Evolutionary conservation across 2,797 vertebrate species (phyloP).

Genomic region (Enteromius trimaculatus): DNA sequence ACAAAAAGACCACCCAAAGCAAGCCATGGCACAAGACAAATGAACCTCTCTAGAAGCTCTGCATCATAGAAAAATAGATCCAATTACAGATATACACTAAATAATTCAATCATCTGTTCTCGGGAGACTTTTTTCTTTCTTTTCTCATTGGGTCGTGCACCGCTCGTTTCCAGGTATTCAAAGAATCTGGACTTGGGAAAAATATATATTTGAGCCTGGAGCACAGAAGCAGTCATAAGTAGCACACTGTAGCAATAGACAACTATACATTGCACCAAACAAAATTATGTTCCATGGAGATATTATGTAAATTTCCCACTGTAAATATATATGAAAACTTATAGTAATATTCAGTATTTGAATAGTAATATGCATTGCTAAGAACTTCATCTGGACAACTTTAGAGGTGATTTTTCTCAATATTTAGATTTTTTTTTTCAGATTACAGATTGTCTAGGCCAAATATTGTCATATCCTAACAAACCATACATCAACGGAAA

Average conservation of each 20-base stretch:
- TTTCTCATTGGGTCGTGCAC: constrained; percentile 52
- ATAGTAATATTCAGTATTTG: not conserved
- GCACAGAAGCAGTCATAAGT: too few species aligned
- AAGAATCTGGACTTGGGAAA: constrained; percentile 65
- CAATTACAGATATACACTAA: constrained; percentile 63
- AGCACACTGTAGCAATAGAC: too few species aligned
- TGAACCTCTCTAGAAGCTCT: constrained; percentile 62
- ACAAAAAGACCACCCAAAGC: constrained; percentile 72
- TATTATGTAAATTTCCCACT: too few species aligned
- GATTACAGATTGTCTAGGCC: too few species aligned
- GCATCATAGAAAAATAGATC: constrained; percentile 71
- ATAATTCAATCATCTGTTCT: constrained; percentile 59
- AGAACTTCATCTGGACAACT: too few species aligned
- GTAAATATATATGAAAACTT: too few species aligned
- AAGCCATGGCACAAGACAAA: constrained; percentile 73
- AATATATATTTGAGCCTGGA: not conserved
- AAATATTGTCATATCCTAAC: too few species aligned
- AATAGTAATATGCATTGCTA: not conserved
- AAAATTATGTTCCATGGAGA: too few species aligned
- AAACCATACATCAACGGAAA: too few species aligned
- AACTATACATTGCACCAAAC: too few species aligned
- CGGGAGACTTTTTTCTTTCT: constrained; percentile 34
- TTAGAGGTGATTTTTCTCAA: too few species aligned
- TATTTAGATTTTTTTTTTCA: too few species aligned
- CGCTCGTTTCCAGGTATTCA: constrained; percentile 64